Conservation (phyloP, 92 coral and sea anemone genomes). For the Meandrina meandrites region DNA sequence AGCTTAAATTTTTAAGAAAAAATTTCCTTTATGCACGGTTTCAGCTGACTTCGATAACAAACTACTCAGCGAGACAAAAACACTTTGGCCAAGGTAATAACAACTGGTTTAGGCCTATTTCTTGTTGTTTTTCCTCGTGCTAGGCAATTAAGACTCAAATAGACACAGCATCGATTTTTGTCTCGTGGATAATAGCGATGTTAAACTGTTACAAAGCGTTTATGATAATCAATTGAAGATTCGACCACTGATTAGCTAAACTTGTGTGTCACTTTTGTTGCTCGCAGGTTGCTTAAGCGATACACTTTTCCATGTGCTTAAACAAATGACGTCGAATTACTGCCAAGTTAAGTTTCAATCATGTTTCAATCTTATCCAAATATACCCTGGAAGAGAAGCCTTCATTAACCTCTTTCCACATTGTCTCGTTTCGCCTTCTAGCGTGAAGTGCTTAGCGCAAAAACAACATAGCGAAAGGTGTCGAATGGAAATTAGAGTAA, state of each 20-base stretch:
- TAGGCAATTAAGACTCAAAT: constrained; percentile 21
- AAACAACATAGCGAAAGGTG: constrained; percentile 54
- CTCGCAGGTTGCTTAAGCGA: constrained; percentile 44
- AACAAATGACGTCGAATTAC: constrained; percentile 64
- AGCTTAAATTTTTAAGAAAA: not conserved
- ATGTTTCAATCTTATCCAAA: constrained; percentile 54
- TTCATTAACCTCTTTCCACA: constrained; percentile 8
- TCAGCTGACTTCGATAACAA: constrained; percentile 1
- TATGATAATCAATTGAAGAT: constrained; percentile 39
- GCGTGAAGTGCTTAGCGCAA: constrained; percentile 40
- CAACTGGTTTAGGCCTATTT: constrained; percentile 2
- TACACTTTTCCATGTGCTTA: constrained; percentile 37
- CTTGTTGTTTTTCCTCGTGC: constrained; percentile 30
- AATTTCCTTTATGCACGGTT: not conserved
- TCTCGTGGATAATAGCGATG: constrained; percentile 16
- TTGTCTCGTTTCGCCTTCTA: constrained; percentile 28
- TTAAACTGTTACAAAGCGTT: not conserved
- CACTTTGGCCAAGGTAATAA: constrained; percentile 10
- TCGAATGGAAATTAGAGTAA: constrained; percentile 49
- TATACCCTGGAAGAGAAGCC: constrained; percentile 8
- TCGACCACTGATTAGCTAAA: constrained; percentile 21
- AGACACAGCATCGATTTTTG: constrained; percentile 28
- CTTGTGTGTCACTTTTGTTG: constrained; percentile 29
- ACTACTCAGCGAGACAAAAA: constrained; percentile 1
- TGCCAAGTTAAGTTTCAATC: constrained; percentile 65